phyloP scores from a whole-genome alignment of 1,140 invertebrate genomes.

The Centruroides sculpturatus region DNA sequence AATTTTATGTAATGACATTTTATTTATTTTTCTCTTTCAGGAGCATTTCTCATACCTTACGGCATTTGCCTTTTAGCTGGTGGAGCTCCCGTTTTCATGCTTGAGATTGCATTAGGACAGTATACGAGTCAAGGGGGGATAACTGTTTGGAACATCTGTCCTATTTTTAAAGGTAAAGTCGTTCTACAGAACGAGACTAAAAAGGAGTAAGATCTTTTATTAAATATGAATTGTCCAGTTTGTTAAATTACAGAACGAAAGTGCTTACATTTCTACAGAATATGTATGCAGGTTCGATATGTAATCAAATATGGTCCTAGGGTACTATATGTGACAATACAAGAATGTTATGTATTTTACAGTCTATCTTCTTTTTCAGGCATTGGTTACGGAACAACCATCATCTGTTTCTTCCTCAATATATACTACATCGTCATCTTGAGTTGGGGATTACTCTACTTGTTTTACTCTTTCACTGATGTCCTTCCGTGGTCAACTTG shows the following conservation, averaged over 20 bases:
- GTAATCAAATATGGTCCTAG: too few relatives aligned
- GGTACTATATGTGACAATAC: too few relatives aligned
- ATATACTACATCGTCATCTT: conserved; percentile 43
- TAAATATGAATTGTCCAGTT: not conserved
- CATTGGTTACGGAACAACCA: conserved; percentile 21
- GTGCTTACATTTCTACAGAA: too few relatives aligned
- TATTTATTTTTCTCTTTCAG: conserved; percentile 21
- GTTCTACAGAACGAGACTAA: not conserved
- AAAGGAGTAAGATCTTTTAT: not conserved
- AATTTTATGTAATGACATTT: too few relatives aligned
- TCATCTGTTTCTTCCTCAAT: conserved; percentile 42
- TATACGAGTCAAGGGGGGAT: conserved; percentile 58
- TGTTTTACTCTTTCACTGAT: conserved; percentile 29
- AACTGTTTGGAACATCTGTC: conserved; percentile 61
- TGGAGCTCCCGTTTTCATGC: conserved; percentile 54
- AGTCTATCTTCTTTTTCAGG: conserved; percentile 1
- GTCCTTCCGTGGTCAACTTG: conserved; percentile 19
- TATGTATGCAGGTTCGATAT: too few relatives aligned
- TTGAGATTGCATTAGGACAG: conserved; percentile 62
- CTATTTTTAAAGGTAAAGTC: conserved; percentile 53
- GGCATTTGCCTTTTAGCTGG: conserved; percentile 43
- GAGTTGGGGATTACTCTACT: conserved; percentile 38
- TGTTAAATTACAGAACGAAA: too few relatives aligned
- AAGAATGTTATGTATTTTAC: not conserved
- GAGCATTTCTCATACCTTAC: conserved; percentile 56